Conservation (phyloP, 2,888 invertebrate genomes). For the Ophonus ardosiacus region DNA sequence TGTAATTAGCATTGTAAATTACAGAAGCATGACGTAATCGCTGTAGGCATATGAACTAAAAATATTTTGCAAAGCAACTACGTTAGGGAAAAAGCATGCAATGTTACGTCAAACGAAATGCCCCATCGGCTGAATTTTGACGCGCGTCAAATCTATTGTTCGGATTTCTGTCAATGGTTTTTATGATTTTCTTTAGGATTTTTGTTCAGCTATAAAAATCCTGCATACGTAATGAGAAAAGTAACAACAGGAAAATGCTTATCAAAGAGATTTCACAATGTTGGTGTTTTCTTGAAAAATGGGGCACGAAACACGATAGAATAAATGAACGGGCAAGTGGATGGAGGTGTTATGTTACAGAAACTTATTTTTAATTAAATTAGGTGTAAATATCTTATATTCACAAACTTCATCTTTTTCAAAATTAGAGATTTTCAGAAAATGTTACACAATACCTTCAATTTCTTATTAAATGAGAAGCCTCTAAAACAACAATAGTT, state of each 20-base stretch:
- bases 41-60: not conserved
- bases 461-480: too few species aligned
- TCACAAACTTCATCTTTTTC: too few species aligned
- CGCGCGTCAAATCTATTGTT: constrained; percentile 40
- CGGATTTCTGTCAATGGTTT: constrained; percentile 40
- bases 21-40: not conserved
- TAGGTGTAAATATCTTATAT: too few species aligned
- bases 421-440: too few species aligned
- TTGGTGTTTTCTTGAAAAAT: constrained; percentile 14
- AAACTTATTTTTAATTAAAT: too few species aligned
- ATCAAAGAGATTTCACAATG: constrained; percentile 21
- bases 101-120: constrained; percentile 19
- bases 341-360: too few species aligned
- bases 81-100: constrained; percentile 1
- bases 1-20: constrained; percentile 45
- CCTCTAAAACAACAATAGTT: too few species aligned
- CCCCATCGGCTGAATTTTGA: constrained; percentile 28
- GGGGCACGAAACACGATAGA: not conserved
- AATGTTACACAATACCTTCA: too few species aligned
- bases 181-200: constrained; percentile 40
- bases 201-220: constrained; percentile 31
- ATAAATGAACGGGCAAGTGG: not conserved
- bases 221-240: constrained; percentile 35
- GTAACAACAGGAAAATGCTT: constrained; percentile 36
- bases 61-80: constrained; percentile 22